These are phyloP conservation scores for Polypedilum vanderplanki DNA, from an alignment of 1,140 invertebrate species.

Conservation along the genomic window DNA sequence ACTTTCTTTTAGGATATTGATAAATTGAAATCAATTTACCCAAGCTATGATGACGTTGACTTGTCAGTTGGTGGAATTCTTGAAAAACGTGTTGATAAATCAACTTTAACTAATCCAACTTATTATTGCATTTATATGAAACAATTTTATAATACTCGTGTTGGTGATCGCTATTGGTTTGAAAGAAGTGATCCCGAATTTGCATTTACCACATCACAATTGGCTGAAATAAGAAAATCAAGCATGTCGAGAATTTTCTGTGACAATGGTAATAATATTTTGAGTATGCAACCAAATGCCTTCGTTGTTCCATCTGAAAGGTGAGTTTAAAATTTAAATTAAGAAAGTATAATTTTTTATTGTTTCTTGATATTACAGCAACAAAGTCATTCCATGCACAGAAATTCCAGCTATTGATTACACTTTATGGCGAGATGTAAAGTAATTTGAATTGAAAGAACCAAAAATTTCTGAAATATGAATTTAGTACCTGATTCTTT, in stretches of 20 bases:
- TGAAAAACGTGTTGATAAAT: slow-evolving; percentile 62
- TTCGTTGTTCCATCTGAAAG: slow-evolving; percentile 49
- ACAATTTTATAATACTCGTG: slow-evolving; percentile 78
- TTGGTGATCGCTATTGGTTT: slow-evolving; percentile 78
- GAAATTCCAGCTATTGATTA: slow-evolving; percentile 60
- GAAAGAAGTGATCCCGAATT: slow-evolving; percentile 60
- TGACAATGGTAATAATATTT: slow-evolving; percentile 72
- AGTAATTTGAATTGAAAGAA: neutral
- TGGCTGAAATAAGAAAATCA: slow-evolving; percentile 74
- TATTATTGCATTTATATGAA: slow-evolving; percentile 84
- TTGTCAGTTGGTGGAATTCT: slow-evolving; percentile 79
- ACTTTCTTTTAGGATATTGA: slow-evolving; percentile 52
- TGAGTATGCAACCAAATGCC: slow-evolving; percentile 62
- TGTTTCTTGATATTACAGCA: slow-evolving; percentile 47
- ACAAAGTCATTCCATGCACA: slow-evolving; percentile 56
- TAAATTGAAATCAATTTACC: slow-evolving; percentile 57
- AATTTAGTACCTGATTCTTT: no score
- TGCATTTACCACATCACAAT: slow-evolving; percentile 72
- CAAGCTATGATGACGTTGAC: slow-evolving; percentile 76
- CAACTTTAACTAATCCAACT: slow-evolving; percentile 78
- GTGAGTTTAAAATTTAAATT: slow-evolving; percentile 45
- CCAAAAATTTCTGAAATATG: no score
- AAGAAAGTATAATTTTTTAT: slow-evolving; percentile 21
- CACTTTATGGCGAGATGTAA: slow-evolving; percentile 52
- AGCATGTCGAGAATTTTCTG: slow-evolving; percentile 78